Conservation (phyloP, 1,140 invertebrate genomes). For the Drosophila lacteicornis region DNA sequence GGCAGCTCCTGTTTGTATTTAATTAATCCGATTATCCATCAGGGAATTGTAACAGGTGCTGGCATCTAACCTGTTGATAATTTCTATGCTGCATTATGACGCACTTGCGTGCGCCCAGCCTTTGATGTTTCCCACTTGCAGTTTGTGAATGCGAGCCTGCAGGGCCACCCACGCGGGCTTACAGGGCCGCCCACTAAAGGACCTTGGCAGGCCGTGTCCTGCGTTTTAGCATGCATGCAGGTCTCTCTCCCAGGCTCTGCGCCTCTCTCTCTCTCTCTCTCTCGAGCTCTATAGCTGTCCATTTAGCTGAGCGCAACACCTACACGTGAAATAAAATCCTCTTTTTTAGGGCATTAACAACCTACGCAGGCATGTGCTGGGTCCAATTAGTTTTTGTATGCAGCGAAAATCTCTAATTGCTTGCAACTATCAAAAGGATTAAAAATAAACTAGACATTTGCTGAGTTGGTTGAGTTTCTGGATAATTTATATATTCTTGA, state of each 20-base stretch:
- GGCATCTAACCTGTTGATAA: neutral
- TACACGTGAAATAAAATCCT: too few relatives aligned
- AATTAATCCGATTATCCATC: neutral
- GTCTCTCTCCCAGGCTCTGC: neutral
- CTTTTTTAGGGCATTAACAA: too few relatives aligned
- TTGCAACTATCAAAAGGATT: too few relatives aligned
- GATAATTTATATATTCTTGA: too few relatives aligned
- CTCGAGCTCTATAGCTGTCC: too few relatives aligned
- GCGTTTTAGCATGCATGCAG: neutral
- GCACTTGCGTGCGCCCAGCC: neutral
- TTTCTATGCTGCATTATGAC: neutral
- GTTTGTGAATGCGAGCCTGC: too few relatives aligned
- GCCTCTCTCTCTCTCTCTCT: neutral
- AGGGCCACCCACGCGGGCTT: neutral
- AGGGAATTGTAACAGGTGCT: neutral
- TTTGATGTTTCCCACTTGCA: neutral
- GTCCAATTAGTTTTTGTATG: too few relatives aligned
- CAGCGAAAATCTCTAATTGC: too few relatives aligned
- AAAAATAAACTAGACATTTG: too few relatives aligned
- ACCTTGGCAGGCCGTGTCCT: neutral
- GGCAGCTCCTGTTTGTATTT: neutral
- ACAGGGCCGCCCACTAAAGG: neutral
- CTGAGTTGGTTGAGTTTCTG: too few relatives aligned
- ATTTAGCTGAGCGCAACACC: too few relatives aligned
- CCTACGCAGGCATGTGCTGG: too few relatives aligned